phyloP scores from a whole-genome alignment of 1,140 invertebrate species.

The Nebria ingens region DNA sequence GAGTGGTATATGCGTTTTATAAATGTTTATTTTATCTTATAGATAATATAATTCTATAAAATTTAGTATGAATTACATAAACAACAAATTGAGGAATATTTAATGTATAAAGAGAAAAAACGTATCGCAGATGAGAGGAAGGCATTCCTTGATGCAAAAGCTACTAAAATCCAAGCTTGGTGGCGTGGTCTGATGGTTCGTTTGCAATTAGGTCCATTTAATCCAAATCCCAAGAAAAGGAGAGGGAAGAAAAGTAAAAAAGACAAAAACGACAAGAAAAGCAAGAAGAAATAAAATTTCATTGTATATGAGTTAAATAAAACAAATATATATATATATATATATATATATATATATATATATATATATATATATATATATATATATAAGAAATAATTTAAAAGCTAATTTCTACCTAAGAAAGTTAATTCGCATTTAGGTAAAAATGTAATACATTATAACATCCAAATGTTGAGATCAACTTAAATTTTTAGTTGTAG shows the following conservation, averaged over 20 bases:
- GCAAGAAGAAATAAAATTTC: too few relatives aligned
- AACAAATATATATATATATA: too few relatives aligned
- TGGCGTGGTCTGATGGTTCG: slow-evolving; percentile 60
- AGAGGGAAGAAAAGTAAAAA: slow-evolving; percentile 10
- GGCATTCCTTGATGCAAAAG: slow-evolving; percentile 16
- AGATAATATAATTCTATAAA: slow-evolving; percentile 6
- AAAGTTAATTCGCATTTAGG: too few relatives aligned
- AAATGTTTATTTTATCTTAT: slow-evolving; percentile 10
- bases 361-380: too few relatives aligned
- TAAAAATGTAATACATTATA: too few relatives aligned
- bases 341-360: too few relatives aligned
- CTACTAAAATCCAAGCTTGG: slow-evolving; percentile 49
- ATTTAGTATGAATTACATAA: slow-evolving; percentile 24
- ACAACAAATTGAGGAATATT: slow-evolving; percentile 24
- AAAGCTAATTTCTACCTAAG: too few relatives aligned
- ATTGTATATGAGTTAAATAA: too few relatives aligned
- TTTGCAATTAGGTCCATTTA: slow-evolving; percentile 47
- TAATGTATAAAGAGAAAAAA: slow-evolving; percentile 22
- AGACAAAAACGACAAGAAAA: too few relatives aligned
- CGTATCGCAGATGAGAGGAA: slow-evolving; percentile 19
- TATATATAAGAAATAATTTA: too few relatives aligned
- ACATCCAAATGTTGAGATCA: too few relatives aligned
- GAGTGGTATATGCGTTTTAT: slow-evolving; percentile 11
- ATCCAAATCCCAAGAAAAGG: slow-evolving; percentile 28
- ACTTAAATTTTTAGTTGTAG: too few relatives aligned